Evolutionary conservation across 1,140 invertebrate species (phyloP).

Genomic region (Triops longicaudatus): DNA sequence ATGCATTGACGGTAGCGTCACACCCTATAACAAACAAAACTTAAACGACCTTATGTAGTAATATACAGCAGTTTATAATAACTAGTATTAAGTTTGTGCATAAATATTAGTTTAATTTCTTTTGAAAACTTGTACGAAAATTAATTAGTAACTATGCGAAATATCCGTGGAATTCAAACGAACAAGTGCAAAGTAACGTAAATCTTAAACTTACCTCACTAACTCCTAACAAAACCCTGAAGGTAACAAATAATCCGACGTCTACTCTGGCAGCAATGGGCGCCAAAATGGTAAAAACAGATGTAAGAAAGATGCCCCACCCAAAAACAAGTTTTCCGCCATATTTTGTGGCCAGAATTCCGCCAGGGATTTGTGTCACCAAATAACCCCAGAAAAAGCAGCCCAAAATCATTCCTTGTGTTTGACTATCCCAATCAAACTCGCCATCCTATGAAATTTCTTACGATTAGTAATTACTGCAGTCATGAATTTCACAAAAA

Average conservation of each 20-base stretch:
- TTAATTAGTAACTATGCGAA: no score
- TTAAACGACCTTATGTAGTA: no score
- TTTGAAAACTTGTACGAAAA: no score
- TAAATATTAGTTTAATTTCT: no score
- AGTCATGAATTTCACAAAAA: no score
- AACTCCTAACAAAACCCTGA: conserved; percentile 79
- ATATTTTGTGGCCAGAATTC: conserved; percentile 64
- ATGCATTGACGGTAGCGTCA: conserved; percentile 77
- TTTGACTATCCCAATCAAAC: conserved; percentile 66
- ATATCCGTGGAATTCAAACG: no score
- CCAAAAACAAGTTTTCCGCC: conserved; percentile 74
- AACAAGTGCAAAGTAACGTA: no score
- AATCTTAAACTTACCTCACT: conserved; percentile 62
- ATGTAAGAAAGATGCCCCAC: conserved; percentile 66
- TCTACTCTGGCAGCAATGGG: conserved; percentile 60
- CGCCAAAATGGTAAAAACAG: conserved; percentile 65
- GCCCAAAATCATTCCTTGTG: conserved; percentile 70
- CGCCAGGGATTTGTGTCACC: conserved; percentile 75
- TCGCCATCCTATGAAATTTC: conserved; percentile 49
- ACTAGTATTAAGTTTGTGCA: no score
- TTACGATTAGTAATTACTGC: no score
- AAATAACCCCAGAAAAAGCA: conserved; percentile 83
- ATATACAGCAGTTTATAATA: no score
- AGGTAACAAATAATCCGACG: conserved; percentile 60
- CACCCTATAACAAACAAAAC: conserved; percentile 47